These are phyloP conservation scores for Neotoxoptera formosana DNA, from an alignment of 1,140 invertebrate genomes.

Conservation along the genomic window DNA sequence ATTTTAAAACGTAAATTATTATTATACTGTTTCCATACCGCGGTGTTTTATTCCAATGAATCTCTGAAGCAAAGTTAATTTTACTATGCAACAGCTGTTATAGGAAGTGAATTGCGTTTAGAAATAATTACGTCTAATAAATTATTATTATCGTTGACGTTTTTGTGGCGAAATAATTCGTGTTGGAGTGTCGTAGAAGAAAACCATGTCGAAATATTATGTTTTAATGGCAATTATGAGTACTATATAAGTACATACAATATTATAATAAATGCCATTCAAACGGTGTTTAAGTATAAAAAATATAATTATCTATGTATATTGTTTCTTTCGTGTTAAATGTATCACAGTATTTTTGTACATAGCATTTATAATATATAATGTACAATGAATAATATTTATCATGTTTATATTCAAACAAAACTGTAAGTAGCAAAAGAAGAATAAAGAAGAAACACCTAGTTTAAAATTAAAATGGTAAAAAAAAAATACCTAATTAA, in stretches of 20 bases:
- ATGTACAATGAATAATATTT: background rate
- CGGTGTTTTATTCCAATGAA: background rate
- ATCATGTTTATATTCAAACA: background rate
- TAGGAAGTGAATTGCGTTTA: background rate
- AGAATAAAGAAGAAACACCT: background rate
- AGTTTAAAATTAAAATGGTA: background rate
- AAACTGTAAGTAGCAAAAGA: background rate
- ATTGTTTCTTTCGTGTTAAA: background rate
- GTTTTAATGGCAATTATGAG: background rate
- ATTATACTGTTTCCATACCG: background rate
- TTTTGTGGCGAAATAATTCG: background rate
- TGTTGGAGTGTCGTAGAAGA: background rate
- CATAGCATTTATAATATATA: background rate
- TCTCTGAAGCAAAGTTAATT: background rate
- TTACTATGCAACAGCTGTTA: background rate
- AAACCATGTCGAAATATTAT: slow-evolving; percentile 24
- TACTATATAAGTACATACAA: background rate
- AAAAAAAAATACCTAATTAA: no score
- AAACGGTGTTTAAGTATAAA: background rate
- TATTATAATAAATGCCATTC: background rate
- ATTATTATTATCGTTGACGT: background rate
- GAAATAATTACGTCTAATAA: background rate
- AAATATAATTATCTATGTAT: background rate
- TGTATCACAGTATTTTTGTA: background rate
- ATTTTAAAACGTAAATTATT: background rate